Evolutionary conservation across 2,113 vertebrate species (phyloP).

Genomic region (Ophiodon elongatus): DNA sequence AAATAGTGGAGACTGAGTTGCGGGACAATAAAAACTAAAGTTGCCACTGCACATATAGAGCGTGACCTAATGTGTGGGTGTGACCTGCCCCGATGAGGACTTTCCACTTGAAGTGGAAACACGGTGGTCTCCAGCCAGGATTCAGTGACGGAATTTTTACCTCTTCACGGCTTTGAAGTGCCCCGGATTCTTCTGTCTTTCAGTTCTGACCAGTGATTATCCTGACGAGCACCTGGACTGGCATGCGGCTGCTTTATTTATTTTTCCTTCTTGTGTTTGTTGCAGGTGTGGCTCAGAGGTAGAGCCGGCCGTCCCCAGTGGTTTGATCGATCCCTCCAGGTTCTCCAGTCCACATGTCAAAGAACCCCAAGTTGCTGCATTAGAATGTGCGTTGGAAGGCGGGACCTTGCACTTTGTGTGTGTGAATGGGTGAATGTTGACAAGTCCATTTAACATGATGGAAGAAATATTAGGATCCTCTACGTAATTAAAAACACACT

Average conservation of each 20-base stretch:
- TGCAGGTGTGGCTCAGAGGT: not conserved
- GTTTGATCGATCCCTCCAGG: not conserved
- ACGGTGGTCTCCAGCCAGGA: not conserved
- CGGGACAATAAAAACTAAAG: slow-evolving; percentile 5
- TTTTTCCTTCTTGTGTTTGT: not conserved
- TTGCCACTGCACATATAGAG: not conserved
- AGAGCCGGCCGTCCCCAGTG: not conserved
- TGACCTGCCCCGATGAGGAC: slow-evolving; percentile 3
- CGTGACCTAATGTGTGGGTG: slow-evolving; percentile 23
- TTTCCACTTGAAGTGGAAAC: slow-evolving; percentile 10
- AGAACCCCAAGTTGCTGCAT: not conserved
- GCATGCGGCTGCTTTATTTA: not conserved
- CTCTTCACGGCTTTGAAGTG: not conserved
- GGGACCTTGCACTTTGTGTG: too few relatives aligned
- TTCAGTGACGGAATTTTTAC: not conserved
- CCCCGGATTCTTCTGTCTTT: not conserved
- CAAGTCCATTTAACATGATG: too few relatives aligned
- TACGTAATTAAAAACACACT: not conserved
- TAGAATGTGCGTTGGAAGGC: too few relatives aligned
- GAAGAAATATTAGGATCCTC: too few relatives aligned
- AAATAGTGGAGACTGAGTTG: not conserved
- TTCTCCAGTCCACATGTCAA: not conserved
- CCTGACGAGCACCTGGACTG: not conserved
- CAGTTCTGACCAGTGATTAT: not conserved
- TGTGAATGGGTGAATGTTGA: too few relatives aligned